Base-by-base conservation (phyloP, 1,140 invertebrate species). In the Elymnias hypermnestra region DNA sequence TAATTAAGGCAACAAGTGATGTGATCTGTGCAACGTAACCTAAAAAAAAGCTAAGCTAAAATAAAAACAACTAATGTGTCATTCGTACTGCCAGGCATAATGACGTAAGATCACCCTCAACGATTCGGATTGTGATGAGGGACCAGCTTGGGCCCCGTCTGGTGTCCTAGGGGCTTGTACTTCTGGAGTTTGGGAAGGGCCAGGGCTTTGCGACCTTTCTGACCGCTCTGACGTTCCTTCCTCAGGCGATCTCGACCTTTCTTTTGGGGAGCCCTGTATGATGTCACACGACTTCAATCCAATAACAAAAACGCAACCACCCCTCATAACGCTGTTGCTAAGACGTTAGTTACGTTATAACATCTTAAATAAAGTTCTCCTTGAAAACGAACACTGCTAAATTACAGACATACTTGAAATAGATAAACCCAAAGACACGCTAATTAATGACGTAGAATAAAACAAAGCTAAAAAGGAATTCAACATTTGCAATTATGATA, bases 1-100 rank as follows among this genome's bases (percentile, higher is more conserved):
- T 49, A 57, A 23, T 45, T 21, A 59, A 57, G 57, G 44, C 41
- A 41, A 10, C 43, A 26, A 48, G 60, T 62, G 57, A 64, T 53
- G 57, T 66, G 58, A 57, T 69, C 43, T 56, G 77, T 74, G 73
- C 69, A 57, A 74, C 58, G 47, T 41, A 73, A 74, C 53, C 49
- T 63, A 66, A 65, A 70, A n/a, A 70, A 65, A 67, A 59, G 67
- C 65, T 70, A 72, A 63, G 74, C 75, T 74, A 71, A 81, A 75
- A 69, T 48, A 73, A 82, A 83, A 74, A 59, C 72, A 63, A 76
- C 77, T 82, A 79, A 57, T 71, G 75, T 81, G 81, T 82, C 70
- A 74, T 77, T 79, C 81, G 77, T 82, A 82, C 77, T 79, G 76
- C 75, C 74, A 81, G 79, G 74, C 76, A 83, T 72, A 81, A 78